phyloP scores from a whole-genome alignment of 2,888 invertebrate species.

The Andrena trimmerana region DNA sequence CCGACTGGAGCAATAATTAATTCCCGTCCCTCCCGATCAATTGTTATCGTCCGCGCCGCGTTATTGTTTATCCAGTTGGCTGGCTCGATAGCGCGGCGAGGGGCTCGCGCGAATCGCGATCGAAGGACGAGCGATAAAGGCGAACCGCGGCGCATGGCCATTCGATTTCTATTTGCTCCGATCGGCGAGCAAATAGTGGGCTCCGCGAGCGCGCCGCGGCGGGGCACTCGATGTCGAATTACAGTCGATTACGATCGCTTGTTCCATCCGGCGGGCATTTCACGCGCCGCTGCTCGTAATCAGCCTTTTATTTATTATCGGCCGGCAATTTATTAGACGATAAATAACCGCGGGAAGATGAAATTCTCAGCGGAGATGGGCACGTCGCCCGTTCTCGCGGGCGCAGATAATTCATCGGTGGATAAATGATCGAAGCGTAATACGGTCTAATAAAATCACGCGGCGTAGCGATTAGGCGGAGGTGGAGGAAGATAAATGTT shows the following conservation, averaged over 20 bases:
- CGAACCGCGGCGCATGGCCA: slow-evolving; percentile 22
- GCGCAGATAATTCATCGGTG: neutral
- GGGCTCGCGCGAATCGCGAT: slow-evolving; percentile 1
- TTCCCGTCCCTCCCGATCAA: slow-evolving; percentile 36
- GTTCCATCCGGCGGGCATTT: slow-evolving; percentile 50
- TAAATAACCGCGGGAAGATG: slow-evolving; percentile 59
- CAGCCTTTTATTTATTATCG: slow-evolving; percentile 65
- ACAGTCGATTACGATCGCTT: slow-evolving; percentile 63
- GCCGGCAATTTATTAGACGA: slow-evolving; percentile 64
- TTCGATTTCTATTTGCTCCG: slow-evolving; percentile 56
- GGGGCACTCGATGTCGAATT: slow-evolving; percentile 62
- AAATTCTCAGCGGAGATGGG: slow-evolving; percentile 19
- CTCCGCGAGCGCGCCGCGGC: slow-evolving; percentile 20
- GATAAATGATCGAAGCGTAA: slow-evolving; percentile 21
- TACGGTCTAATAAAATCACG: slow-evolving; percentile 12
- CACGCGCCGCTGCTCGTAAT: slow-evolving; percentile 59
- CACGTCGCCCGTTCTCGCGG: neutral
- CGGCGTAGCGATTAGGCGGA: slow-evolving; percentile 10
- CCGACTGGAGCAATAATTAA: slow-evolving; percentile 54
- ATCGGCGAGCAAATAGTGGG: slow-evolving; percentile 15
- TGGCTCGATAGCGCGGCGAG: neutral
- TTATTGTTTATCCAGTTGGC: slow-evolving; percentile 11
- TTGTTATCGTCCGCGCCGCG: slow-evolving; percentile 36
- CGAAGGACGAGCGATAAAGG: neutral
- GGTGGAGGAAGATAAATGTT: slow-evolving; percentile 30